Evolutionary conservation across 2,888 invertebrate species (phyloP).

Genomic region (Catocala nupta): DNA sequence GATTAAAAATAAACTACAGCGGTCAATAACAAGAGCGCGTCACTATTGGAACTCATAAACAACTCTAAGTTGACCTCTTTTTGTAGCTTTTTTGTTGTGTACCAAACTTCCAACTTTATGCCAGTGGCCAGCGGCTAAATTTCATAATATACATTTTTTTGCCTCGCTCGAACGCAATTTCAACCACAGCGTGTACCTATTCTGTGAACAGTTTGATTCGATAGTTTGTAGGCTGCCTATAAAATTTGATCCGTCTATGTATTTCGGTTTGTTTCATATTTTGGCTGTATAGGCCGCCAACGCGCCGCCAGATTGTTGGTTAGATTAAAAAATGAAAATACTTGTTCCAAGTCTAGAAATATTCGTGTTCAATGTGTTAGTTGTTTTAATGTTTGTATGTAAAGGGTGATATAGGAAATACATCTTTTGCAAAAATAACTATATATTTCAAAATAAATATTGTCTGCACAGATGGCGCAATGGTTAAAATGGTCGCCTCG

Average conservation of each 20-base stretch:
- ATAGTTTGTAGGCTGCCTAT: slow-evolving; percentile 27
- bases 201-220: slow-evolving; percentile 35
- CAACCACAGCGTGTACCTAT: slow-evolving; percentile 41
- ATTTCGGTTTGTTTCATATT: no score
- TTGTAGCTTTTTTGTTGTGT: slow-evolving; percentile 40
- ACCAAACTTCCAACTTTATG: slow-evolving; percentile 42
- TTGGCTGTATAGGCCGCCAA: no score
- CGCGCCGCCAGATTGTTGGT: no score
- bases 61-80: slow-evolving; percentile 38
- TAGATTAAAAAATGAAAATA: no score
- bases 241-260: slow-evolving; percentile 7
- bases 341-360: no score
- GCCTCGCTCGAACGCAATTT: slow-evolving; percentile 59
- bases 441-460: no score
- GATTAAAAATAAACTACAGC: neutral
- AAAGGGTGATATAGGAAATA: no score
- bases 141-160: slow-evolving; percentile 67
- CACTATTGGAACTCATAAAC: slow-evolving; percentile 41
- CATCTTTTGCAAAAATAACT: no score
- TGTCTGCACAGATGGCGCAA: no score
- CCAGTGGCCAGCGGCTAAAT: slow-evolving; percentile 51
- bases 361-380: no score
- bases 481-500: no score
- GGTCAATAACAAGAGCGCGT: neutral
- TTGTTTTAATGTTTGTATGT: no score